Conservation (phyloP, 2,888 invertebrate species). For the Tineola bisselliella region DNA sequence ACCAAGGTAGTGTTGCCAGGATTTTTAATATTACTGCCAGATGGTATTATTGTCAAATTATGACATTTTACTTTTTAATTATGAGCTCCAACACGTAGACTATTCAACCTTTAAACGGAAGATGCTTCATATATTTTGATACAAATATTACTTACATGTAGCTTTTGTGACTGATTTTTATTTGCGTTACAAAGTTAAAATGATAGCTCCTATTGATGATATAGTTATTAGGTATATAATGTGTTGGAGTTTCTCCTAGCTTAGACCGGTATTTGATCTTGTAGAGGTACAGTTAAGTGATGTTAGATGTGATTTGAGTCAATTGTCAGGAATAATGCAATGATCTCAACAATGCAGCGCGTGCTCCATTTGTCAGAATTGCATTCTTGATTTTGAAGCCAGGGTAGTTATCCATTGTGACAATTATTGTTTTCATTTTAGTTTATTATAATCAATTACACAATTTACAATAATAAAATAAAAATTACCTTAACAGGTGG, state of each 20-base stretch:
- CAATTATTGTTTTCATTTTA: no score
- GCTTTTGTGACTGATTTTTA: background rate
- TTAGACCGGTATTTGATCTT: constrained; percentile 25
- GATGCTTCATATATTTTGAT: constrained; percentile 8
- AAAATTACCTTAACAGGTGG: no score
- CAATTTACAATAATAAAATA: no score
- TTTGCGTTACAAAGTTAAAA: no score
- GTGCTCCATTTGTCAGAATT: background rate
- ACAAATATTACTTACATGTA: background rate
- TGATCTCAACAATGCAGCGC: constrained; percentile 44
- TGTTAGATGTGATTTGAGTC: constrained; percentile 49
- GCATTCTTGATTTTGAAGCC: background rate
- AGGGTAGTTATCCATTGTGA: no score
- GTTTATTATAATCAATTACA: no score
- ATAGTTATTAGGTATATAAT: no score
- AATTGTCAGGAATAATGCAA: constrained; percentile 48
- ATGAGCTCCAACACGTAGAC: no score
- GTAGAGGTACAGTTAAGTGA: constrained; percentile 12
- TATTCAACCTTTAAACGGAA: constrained; percentile 4
- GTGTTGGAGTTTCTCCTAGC: no score
- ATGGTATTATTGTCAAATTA: background rate
- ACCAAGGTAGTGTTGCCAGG: background rate
- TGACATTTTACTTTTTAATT: background rate
- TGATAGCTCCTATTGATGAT: no score
- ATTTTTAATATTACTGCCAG: background rate